Base-by-base conservation (phyloP, 92 coral and sea anemone species). In the Bergia puertoricense region DNA sequence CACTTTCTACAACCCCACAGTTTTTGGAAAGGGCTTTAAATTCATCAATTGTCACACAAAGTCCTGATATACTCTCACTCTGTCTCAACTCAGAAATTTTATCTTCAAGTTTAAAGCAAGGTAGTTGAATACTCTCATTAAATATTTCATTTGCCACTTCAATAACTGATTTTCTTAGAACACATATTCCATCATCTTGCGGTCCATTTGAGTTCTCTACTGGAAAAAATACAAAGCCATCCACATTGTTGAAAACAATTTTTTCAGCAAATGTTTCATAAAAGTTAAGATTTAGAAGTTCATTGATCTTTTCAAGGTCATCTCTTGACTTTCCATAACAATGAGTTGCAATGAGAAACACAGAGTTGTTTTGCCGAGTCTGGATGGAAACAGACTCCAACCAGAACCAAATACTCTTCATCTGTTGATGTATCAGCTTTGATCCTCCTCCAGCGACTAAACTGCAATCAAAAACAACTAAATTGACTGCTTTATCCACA, bases 41-140 rank as follows among this genome's bases (percentile, higher is more conserved):
- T 37, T 92, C 88, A 5, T 67, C 65, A 4, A 86, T 30, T 45
- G 89, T 68, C 37, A 86, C 69, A 68, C 94, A 92, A 2, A 67
- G 85, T 18, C 14, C 76, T 4, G 22, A 23, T 5, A 0, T 72
- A 11, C 69, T 43, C 5, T 80, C 18, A 5, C 41, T 65, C 59
- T 86, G 76, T n/a, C 7, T 67, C 14, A 62, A 69, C 8, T 50
- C 81, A 10, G 80, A 74, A 13, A 91, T 68, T 38, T 80, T 85
- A 79, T 91, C 93, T 20, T 91, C 91, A 46, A 91, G 73, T 77
- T 88, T 89, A 68, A 91, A 82, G 88, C 89, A 91, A 2, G 91
- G 85, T 10, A 82, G 80, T n/a, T 88, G 94, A 11, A 92, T 62
- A 11, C 77, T 54, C 41, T 46, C 50, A 22, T 79, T 69, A 18